Evolutionary conservation across 2,113 vertebrate species (phyloP), one percentile per base, ranked within the genome.

Genomic region (Chlamydotis undulata): DNA sequence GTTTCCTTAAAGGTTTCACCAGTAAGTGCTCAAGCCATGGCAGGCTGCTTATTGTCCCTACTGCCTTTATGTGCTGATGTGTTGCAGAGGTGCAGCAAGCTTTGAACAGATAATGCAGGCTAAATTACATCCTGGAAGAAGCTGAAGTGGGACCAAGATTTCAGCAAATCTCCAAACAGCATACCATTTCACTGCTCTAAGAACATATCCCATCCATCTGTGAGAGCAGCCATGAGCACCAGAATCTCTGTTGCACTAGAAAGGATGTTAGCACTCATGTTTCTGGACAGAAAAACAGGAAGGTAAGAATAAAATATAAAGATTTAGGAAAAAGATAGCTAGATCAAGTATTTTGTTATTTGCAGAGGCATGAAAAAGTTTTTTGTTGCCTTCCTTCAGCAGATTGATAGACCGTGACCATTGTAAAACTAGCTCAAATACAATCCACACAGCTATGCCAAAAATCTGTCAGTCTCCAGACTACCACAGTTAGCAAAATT

Each of bases 381-480:
- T 96, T 96, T 88, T 86, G 12, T 19, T 87, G 22, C 43, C 16
- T 95, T 87, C 16, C n/a, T 75, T 93, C 86, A 81, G 21, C 56
- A 74, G 37, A 67, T 16, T 90, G 76, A 92, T 59, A 78, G 68
- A 94, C 76, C 1, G 0, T 87, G 89, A 90, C 73, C 7, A 41
- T 14, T 81, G 22, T 61, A 94, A 95, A 95, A 84, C 53, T 31
- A 79, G 5, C 33, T 84, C 45, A 13, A 53, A 22, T 87, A 59
- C 33, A 71, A 50, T 67, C 41, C 83, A 56, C 10, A 29, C 2
- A 61, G 19, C 13, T 83, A 60, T 68, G 43, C 33, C 78, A 52
- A 95, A 90, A 94, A 85, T 68, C 26, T 85, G n/a, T 33, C 78
- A 22, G 11, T 83, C 52, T 95, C 39, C 17, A 45, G 75, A 81